Base-by-base conservation (phyloP, 2,113 vertebrate species). In the Haplotaxodon microlepis region DNA sequence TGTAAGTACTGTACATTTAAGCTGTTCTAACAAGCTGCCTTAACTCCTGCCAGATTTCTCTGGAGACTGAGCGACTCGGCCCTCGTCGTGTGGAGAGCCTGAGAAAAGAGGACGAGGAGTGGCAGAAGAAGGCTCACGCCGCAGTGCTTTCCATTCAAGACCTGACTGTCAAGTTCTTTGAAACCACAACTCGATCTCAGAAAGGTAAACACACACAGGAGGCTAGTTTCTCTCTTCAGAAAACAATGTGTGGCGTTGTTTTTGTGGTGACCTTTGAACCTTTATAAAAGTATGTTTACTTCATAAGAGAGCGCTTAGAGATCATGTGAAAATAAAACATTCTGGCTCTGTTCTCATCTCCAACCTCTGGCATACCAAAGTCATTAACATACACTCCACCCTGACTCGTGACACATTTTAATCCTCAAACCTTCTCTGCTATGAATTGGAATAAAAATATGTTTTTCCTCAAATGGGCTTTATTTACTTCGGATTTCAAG, bases 81-180 rank as follows among this genome's bases (percentile, higher is more conserved):
- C 99, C 98, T 16, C 97, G 98, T 80, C 97, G 98, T 40, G 98
- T 99, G 92, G 98, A 99, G 86, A 96, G 97, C 83, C 96, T 99
- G 84, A 96, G 96, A 86, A 98, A 97, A 90, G 98, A 99, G 95
- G 98, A 99, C 78, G 97, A 98, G 4, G 98, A 99, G 82, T 99
- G 99, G 99, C 98, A 98, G 94, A 97, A 95, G 94, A 99, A 99
- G 93, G 99, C 98, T 38, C 98, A 99, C 45, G 96, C 97, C 76
- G 98, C 99, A 36, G 98, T 99, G 4, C 97, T 99, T 53, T 98
- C 98, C 89, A 99, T 99, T 85, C 98, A 99, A 87, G 98, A 99
- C 90, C 97, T 99, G 90, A 99, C 99, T 17, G 98, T 99, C 91
- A 99, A 98, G 95, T 99, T 99, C 92, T 99, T 99, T 69, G 98